These are phyloP conservation scores for Orchesella cincta DNA, from an alignment of 1,140 invertebrate species.

Conservation along the genomic window DNA sequence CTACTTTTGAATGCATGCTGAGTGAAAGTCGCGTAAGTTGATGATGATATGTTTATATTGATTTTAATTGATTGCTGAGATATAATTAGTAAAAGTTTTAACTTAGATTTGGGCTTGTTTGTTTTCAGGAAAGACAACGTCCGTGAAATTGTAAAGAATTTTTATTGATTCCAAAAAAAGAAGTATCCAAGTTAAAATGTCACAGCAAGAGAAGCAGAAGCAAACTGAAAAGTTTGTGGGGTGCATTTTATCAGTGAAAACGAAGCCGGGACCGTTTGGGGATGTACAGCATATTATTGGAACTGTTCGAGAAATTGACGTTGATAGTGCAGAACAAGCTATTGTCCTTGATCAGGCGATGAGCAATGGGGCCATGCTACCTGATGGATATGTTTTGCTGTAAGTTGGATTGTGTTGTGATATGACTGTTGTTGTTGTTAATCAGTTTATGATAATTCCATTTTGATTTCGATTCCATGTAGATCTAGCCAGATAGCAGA, in stretches of 20 bases:
- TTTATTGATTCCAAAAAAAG: neutral
- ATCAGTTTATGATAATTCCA: conserved; percentile 1
- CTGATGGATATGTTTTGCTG: conserved; percentile 38
- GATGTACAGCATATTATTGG: conserved; percentile 36
- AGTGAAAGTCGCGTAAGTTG: too few relatives aligned
- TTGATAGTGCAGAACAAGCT: conserved; percentile 12
- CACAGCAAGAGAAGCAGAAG: neutral
- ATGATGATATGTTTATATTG: too few relatives aligned
- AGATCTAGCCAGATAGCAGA: conserved; percentile 20
- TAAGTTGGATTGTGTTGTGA: conserved; percentile 31
- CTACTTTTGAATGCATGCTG: too few relatives aligned
- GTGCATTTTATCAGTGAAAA: conserved; percentile 38
- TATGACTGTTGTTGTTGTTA: neutral
- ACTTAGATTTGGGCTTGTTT: too few relatives aligned
- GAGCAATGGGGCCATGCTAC: conserved; percentile 36
- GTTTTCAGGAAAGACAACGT: too few relatives aligned
- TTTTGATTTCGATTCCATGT: neutral
- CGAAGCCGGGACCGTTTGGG: conserved; percentile 35
- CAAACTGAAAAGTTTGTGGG: conserved; percentile 42
- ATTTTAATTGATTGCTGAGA: too few relatives aligned
- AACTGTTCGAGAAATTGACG: conserved; percentile 38
- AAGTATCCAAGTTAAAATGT: neutral
- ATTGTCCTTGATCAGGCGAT: conserved; percentile 43
- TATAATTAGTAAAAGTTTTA: too few relatives aligned
- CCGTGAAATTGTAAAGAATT: too few relatives aligned